These are phyloP conservation scores for Ibycter americanus DNA, from an alignment of 2,797 vertebrate genomes.

Conservation along the genomic window DNA sequence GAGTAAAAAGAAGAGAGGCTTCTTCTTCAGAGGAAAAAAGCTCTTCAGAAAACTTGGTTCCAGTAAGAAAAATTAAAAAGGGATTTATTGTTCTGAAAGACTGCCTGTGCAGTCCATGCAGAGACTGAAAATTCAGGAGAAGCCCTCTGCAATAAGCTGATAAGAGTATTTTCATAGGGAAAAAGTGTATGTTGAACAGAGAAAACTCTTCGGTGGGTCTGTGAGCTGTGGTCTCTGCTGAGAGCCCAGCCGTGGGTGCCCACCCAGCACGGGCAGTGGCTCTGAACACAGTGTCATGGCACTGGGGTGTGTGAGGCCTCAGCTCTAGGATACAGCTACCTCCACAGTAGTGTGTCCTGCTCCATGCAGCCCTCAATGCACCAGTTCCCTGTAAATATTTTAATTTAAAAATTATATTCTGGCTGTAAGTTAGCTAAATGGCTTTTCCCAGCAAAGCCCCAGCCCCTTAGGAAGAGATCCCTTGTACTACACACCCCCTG, in stretches of 20 bases:
- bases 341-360: background rate
- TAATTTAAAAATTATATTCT: background rate
- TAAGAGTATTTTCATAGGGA: background rate
- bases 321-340: background rate
- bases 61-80: slow-evolving; percentile 85
- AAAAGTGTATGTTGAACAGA: background rate
- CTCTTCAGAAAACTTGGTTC: slow-evolving; percentile 90
- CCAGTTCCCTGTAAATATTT: slow-evolving; percentile 46
- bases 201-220: background rate
- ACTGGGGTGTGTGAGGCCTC: background rate
- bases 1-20: slow-evolving; percentile 86
- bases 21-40: slow-evolving; percentile 92
- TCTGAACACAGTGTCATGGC: background rate
- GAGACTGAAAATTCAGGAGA: background rate
- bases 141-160: slow-evolving; percentile 16
- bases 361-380: background rate
- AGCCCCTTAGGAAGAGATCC: background rate
- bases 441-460: slow-evolving; percentile 22
- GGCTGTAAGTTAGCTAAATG: slow-evolving; percentile 39
- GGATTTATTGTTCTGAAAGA: background rate
- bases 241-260: background rate
- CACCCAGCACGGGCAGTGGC: background rate
- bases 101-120: background rate
- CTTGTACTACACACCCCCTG: background rate
- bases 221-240: background rate